Evolutionary conservation across 2,797 vertebrate genomes (phyloP).

Genomic region (Neostethus bicornis): DNA sequence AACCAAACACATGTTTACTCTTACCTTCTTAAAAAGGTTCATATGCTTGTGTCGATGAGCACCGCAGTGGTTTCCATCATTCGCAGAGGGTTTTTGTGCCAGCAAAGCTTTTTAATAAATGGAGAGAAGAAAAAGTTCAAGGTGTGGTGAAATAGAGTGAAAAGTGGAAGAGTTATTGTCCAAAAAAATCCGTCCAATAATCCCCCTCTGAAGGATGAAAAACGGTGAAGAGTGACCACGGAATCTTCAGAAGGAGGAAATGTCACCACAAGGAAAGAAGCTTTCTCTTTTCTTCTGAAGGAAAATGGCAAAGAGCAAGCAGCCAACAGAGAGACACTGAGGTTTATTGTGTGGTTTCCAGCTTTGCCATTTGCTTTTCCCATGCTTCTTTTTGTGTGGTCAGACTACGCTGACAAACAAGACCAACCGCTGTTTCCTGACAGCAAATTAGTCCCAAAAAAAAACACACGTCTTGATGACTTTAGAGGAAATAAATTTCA

Average conservation of each 20-base stretch:
- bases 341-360: constrained; percentile 49
- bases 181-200: constrained; percentile 22
- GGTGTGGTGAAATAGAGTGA: background rate
- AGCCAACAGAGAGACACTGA: constrained; percentile 32
- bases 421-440: constrained; percentile 27
- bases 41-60: background rate
- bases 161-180: constrained; percentile 21
- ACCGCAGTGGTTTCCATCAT: constrained; percentile 1
- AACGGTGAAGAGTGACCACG: constrained; percentile 20
- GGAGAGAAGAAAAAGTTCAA: constrained; percentile 9
- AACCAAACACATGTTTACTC: background rate
- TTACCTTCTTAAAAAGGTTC: constrained; percentile 5
- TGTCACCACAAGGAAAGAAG: constrained; percentile 49
- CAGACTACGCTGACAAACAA: constrained; percentile 9
- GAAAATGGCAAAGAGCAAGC: constrained; percentile 47
- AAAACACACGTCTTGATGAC: too few relatives aligned
- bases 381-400: constrained; percentile 36
- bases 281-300: constrained; percentile 15
- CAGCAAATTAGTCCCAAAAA: background rate
- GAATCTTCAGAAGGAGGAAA: constrained; percentile 47
- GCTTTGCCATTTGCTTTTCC: constrained; percentile 43
- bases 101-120: constrained; percentile 5
- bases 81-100: constrained; percentile 1
- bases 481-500: too few relatives aligned
- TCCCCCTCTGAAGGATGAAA: constrained; percentile 36